Base-by-base conservation (phyloP, 92 coral and sea anemone genomes). In the Heteractis magnifica region DNA sequence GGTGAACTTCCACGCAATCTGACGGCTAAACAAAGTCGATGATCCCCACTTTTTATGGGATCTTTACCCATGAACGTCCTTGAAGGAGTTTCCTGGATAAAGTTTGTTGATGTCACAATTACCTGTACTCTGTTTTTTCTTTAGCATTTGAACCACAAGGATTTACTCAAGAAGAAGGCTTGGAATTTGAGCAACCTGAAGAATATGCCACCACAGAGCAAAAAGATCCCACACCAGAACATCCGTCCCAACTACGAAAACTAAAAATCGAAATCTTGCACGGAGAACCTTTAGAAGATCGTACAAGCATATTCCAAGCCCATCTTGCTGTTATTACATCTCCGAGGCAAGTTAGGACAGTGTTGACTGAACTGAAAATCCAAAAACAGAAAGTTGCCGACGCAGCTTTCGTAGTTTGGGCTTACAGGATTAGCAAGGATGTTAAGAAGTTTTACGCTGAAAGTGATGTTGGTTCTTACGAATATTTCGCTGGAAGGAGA, bases 301-400 rank as follows among this genome's bases (percentile, higher is more conserved):
- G 98, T 34, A 95, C 92, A 65, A 95, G 98, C 60, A 94, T 93
- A 53, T 95, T 95, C 89, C 98, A 95, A 68, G 93, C 95, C 56
- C 98, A 95, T 78, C 86, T 93, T 15, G 95, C 94, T 3, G 82
- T 81, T 79, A 87, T 95, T 0, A 79, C 81, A 10, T 78, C 88
- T 8, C 77, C 81, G 49, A 81, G 85, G 21, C 92, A 95, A 83
- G 94, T 92, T 4, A 83, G 87, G 82, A 82, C 79, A 65, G 98
- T 89, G 19, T 75, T 93, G 81, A 81, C 79, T 64, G 90, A 86
- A 81, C 89, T 95, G 4, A 95, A 94, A 64, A 55, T 34, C 44
- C 44, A 73, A 76, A 89, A 90, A 53, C 85, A 93, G 3, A 95
- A 95, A 83, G 76, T 95, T 90, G 93, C 91, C 72, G 86, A 94